phyloP scores from a whole-genome alignment of 2,888 invertebrate genomes.

The Tenthredo mesomela region DNA sequence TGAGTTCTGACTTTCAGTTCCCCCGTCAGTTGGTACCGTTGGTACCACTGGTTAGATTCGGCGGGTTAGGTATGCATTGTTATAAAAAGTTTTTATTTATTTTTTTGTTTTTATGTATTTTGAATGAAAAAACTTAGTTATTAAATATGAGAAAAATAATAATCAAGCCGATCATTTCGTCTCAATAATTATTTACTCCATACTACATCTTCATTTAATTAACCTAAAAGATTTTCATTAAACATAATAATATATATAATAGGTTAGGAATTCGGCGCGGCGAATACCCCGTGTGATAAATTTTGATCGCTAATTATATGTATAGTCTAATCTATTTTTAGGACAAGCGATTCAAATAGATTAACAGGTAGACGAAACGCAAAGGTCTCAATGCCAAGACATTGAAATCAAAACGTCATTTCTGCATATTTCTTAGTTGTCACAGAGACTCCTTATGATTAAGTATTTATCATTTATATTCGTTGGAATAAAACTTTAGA shows the following conservation, averaged over 20 bases:
- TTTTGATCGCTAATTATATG: neutral
- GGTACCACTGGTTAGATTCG: neutral
- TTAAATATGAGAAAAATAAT: neutral
- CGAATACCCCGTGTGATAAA: neutral
- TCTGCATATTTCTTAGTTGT: neutral
- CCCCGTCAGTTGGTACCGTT: neutral
- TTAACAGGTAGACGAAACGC: neutral
- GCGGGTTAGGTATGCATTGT: slow-evolving; percentile 3
- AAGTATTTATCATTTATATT: neutral
- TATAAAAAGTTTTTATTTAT: neutral
- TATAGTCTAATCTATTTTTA: neutral
- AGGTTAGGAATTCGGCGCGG: neutral
- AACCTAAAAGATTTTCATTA: neutral
- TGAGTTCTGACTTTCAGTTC: neutral
- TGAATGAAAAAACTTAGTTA: neutral
- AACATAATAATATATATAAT: neutral
- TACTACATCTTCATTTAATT: neutral
- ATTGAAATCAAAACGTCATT: neutral
- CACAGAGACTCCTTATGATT: neutral
- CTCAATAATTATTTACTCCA: neutral
- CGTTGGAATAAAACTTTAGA: neutral
- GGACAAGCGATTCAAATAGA: slow-evolving; percentile 2
- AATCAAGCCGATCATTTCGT: neutral
- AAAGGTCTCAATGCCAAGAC: neutral
- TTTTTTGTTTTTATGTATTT: neutral